Evolutionary conservation across 1,140 invertebrate genomes (phyloP), one percentile per base, ranked within the genome.

Genomic region (Eriocheir sinensis): DNA sequence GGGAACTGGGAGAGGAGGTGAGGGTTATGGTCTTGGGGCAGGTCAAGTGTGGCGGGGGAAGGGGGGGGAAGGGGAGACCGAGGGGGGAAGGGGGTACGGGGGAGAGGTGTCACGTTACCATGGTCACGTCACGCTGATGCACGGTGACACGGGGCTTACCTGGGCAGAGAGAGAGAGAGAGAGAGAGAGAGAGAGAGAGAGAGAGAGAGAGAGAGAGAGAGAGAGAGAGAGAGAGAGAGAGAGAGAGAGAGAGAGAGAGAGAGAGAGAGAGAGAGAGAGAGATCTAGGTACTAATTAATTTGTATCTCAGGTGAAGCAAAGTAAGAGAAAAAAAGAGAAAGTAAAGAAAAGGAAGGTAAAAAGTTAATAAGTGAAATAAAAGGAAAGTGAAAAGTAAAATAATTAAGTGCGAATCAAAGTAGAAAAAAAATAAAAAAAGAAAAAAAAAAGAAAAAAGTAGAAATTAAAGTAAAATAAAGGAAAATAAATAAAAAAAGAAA

Each of bases 321-420:
- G 32, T 53, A 40, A 40, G 89, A 44, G 48, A 27, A 17, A 34
- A 27, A 40, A 48, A 27, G 41, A 53, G 40, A 15, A 30, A 40
- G 89, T 88, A 88, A 34, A 90, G 40, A 32, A 53, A 41, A n/a
- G 44, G 44, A 48, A 12, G 81, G n/a, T 12, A n/a, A 83, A n/a
- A n/a, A 38, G 27, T 8, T 30, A 36, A n/a, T 30, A 8, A 36
- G 80, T 30, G 34, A 21, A 81, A 21, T 4, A 81, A 8, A 21
- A 81, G 80, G 80, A 81, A 27, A 8, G 21, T 4, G 80, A n/a
- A 21, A 21, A 36, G 80, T 4, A n/a, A 36, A 27, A 21, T n/a
- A 36, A 81, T 15, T 12, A n/a, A 15, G n/a, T 72, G n/a, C 12
- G 60, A n/a, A 72, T n/a, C n/a, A n/a, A n/a, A n/a, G 60, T 72